These are phyloP conservation scores for Coranthus polyacanthus DNA, from an alignment of 2,797 vertebrate species.

Conservation along the genomic window DNA sequence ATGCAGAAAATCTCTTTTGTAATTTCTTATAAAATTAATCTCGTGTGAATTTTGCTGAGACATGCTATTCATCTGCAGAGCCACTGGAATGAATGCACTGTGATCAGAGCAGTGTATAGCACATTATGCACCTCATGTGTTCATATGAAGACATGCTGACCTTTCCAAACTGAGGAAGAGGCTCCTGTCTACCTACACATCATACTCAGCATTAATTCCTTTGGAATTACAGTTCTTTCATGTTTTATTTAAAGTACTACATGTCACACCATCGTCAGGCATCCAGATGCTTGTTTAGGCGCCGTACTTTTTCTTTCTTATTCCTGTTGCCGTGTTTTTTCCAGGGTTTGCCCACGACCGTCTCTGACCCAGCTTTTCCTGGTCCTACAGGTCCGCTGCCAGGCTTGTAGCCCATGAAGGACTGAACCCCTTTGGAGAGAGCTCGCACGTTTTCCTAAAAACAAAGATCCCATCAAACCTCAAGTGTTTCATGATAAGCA, in stretches of 20 bases:
- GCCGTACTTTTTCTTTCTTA: conserved; percentile 95
- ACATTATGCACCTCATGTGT: too few species aligned
- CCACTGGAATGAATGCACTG: conserved; percentile 48
- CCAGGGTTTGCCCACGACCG: conserved; percentile 90
- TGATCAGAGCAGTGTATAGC: too few species aligned
- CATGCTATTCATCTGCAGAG: conserved; percentile 26
- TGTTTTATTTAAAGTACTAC: conserved; percentile 20
- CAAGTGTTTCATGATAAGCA: too few species aligned
- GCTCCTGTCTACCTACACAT: conserved; percentile 6
- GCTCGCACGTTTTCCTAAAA: conserved; percentile 92
- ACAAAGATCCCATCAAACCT: conserved; percentile 9
- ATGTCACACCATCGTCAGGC: conserved; percentile 85
- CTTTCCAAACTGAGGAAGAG: conserved; percentile 5
- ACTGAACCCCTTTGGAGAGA: conserved; percentile 91
- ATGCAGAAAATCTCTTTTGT: not conserved
- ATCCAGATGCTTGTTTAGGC: conserved; percentile 93
- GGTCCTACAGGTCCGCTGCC: conserved; percentile 79
- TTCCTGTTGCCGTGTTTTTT: conserved; percentile 97
- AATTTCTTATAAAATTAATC: conserved; percentile 10
- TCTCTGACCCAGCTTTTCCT: conserved; percentile 58
- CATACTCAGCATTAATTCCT: conserved; percentile 40
- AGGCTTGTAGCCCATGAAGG: conserved; percentile 91
- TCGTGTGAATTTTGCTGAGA: not conserved
- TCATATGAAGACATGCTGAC: not conserved
- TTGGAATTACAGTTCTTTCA: conserved; percentile 38